Base-by-base conservation (phyloP, 2,888 invertebrate genomes). In the Eupithecia subfuscata region DNA sequence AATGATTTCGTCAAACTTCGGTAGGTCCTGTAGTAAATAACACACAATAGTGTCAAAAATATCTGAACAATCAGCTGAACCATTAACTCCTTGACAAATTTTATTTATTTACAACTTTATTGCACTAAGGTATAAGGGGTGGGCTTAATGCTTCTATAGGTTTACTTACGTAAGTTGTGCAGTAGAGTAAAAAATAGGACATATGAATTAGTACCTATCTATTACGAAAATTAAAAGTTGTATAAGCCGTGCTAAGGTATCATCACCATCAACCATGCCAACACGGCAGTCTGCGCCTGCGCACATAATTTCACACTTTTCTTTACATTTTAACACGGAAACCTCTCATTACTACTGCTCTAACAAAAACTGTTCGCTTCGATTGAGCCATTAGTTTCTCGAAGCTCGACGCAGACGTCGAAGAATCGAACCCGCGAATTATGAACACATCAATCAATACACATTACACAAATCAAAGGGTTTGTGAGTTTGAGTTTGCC, bases 361-460 rank as follows among this genome's bases (percentile, higher is more conserved):
- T 22, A 11, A 52, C 11, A 52, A 52, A 52, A 56, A 56, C 52
- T 56, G 11, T 22, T 56, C 22, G 22, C 22, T 30, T 64, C 16
- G 63, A 64, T 64, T 64, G 64, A 64, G 64, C 34, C 18, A 34
- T 34, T 64, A 18, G 8, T 64, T 64, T 18, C 34, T 64, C 18
- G 9, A 18, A 34, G 18, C 34, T 34, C 34, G 16, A 34, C 64
- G 18, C 64, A 64, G 18, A 34, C 30, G 18, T 34, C 9, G 34
- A 34, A 30, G 30, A 34, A 34, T 64, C 64, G 30, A 30, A 64
- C 64, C 64, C 65, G 18, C 37, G 18, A 65, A 65, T 65, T 65
- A 37, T 65, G n/a, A 18, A 65, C 37, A 63, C 30, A 63, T 64
- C 34, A 64, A 67, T n/a, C 67, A 67, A n/a, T 67, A n/a, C 30